These are phyloP conservation scores for Pachliopta kotzebuea DNA, from an alignment of 2,888 invertebrate genomes.

Conservation along the genomic window DNA sequence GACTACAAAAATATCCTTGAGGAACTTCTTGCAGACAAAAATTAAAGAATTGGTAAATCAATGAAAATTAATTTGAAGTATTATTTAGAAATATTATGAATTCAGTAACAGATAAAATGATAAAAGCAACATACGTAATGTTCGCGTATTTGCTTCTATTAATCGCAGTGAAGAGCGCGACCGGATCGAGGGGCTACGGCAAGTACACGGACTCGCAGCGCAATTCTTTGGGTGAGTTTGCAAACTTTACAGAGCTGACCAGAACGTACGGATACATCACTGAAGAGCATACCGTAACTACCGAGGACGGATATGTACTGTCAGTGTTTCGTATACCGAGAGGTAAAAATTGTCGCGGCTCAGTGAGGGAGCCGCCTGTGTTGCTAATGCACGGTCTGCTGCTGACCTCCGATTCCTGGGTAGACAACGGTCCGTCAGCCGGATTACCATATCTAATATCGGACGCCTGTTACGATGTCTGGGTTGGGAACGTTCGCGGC, in stretches of 20 bases:
- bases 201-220: neutral
- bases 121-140: neutral
- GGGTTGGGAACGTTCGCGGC: constrained; percentile 56
- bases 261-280: constrained; percentile 48
- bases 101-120: no score
- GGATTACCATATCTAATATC: constrained; percentile 44
- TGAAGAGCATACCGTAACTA: constrained; percentile 52
- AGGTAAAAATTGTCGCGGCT: constrained; percentile 41
- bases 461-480: constrained; percentile 45
- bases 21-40: no score
- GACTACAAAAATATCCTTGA: no score
- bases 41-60: no score
- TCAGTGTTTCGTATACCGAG: constrained; percentile 50
- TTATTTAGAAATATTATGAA: no score
- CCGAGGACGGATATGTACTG: constrained; percentile 59
- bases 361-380: constrained; percentile 46
- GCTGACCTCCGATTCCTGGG: constrained; percentile 54
- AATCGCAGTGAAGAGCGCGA: neutral
- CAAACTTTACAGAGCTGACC: constrained; percentile 51
- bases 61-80: no score
- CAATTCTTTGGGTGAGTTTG: constrained; percentile 20
- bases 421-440: constrained; percentile 53
- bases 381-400: constrained; percentile 62
- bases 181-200: neutral
- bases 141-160: neutral